phyloP scores from a whole-genome alignment of 2,113 vertebrate genomes.

The Lycaon pictus region DNA sequence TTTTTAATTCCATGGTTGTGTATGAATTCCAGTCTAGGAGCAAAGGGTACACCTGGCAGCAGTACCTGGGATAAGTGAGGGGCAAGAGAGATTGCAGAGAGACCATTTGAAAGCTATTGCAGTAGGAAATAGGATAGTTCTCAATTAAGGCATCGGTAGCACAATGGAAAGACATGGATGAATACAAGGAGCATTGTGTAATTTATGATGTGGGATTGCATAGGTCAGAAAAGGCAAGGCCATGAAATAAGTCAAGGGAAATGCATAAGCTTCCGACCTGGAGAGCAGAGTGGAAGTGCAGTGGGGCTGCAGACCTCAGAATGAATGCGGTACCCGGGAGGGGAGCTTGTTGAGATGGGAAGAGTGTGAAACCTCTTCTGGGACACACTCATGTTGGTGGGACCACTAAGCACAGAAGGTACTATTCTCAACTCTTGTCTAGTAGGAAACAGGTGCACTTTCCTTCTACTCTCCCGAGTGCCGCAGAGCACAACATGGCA shows the following conservation, averaged over 20 bases:
- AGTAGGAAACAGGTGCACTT: neutral
- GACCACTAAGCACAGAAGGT: neutral
- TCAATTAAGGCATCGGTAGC: neutral
- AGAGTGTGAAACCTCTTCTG: neutral
- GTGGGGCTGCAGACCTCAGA: fast-evolving
- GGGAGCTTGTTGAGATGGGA: neutral
- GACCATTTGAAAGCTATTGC: neutral
- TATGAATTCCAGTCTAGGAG: neutral
- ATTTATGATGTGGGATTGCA: neutral
- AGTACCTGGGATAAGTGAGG: neutral
- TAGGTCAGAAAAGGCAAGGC: neutral
- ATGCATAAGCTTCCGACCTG: neutral
- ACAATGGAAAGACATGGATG: neutral
- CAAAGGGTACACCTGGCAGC: neutral
- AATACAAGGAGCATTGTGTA: neutral
- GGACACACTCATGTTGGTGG: neutral
- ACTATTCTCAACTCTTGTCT: neutral
- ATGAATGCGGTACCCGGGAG: neutral
- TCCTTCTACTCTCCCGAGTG: neutral
- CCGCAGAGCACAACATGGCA: neutral
- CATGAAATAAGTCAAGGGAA: neutral
- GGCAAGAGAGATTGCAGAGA: no score
- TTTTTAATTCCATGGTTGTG: neutral
- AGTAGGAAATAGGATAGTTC: neutral
- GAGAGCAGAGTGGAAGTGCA: neutral